phyloP scores from a whole-genome alignment of 1,140 invertebrate species.

The Atta cephalotes region DNA sequence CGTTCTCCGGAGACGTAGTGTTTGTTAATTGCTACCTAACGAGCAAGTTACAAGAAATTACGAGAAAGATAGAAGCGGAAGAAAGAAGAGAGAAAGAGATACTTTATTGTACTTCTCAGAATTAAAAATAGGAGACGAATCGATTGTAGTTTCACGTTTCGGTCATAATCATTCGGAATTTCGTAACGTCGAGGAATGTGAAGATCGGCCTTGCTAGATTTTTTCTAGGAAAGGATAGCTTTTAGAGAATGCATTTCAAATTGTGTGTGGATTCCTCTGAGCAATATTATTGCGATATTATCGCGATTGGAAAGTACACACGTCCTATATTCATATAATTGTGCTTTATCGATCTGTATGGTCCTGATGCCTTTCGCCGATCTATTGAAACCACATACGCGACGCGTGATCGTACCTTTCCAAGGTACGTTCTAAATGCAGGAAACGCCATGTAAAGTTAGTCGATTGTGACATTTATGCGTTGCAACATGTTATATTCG shows the following conservation, averaged over 20 bases:
- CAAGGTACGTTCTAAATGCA: conserved; percentile 50
- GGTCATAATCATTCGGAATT: conserved; percentile 23
- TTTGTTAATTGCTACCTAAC: conserved; percentile 62
- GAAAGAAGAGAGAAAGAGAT: neutral
- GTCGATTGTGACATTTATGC: conserved; percentile 57
- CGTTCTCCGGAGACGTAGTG: conserved; percentile 54
- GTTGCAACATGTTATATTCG: conserved; percentile 56
- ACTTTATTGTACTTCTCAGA: conserved; percentile 30
- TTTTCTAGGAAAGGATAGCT: neutral
- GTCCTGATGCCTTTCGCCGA: conserved; percentile 36
- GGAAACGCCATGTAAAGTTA: conserved; percentile 54
- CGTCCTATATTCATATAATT: conserved; percentile 39
- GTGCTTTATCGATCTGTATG: conserved; percentile 36
- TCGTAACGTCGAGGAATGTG: conserved; percentile 8
- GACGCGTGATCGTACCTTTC: conserved; percentile 24
- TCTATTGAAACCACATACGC: conserved; percentile 43
- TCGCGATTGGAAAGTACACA: conserved; percentile 33
- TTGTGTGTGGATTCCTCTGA: neutral
- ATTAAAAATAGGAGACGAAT: conserved; percentile 46
- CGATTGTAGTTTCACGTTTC: conserved; percentile 16
- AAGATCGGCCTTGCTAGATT: conserved; percentile 19
- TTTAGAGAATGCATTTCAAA: conserved; percentile 1
- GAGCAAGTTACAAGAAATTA: conserved; percentile 57
- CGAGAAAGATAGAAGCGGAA: neutral
- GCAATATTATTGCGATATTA: conserved; percentile 13